Base-by-base conservation (phyloP, 2,797 vertebrate species). In the Syndactyla subalaris region DNA sequence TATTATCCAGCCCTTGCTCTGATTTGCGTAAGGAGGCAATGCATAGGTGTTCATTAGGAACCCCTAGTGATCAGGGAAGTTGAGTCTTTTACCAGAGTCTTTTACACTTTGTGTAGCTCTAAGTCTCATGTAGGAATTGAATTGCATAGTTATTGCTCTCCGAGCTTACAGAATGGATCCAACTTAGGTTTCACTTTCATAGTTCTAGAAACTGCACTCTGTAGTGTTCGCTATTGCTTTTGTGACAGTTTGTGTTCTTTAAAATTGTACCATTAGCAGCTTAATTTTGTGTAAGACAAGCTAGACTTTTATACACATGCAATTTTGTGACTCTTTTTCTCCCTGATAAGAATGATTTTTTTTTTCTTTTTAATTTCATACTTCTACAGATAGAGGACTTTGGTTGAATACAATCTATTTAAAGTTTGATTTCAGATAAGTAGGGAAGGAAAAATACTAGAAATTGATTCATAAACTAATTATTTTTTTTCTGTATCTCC, bases 371-470 rank as follows among this genome's bases (percentile, higher is more conserved):
- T 9, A 3, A 30, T 73, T 70, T 73, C 17, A 2, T 61, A 8
- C 9, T 30, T 19, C 17, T 83, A 58, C 12, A 58, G 39, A 59
- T 51, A 39, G n/a, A 78, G 39, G 43, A 32, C 24, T 92, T 94
- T 29, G 19, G 9, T 29, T 66, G n/a, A 52, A 81, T 32, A 15
- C 6, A 57, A 7, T 58, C 21, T 72, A 16, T 51, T 52, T 68
- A 32, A 62, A 74, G 65, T 89, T 91, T 75, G 4, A 57, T 83
- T 71, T 83, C 61, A 57, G 46, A 29, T 55, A 78, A 75, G 74
- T 72, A 51, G 27, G 22, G 32, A 91, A 55, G 22, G 68, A 85
- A 77, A 75, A 85, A 39, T 43, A 62, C 3, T 30, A 77, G 19
- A 61, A 83, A 38, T 45, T 43, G 15, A n/a, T 76, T 62, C 12